A percentile compares a stretch with the other conserved stretches of the same genome.
phyloP scores from a whole-genome alignment of 2,888 invertebrate genomes.

The Acanthosoma haemorrhoidale region DNA sequence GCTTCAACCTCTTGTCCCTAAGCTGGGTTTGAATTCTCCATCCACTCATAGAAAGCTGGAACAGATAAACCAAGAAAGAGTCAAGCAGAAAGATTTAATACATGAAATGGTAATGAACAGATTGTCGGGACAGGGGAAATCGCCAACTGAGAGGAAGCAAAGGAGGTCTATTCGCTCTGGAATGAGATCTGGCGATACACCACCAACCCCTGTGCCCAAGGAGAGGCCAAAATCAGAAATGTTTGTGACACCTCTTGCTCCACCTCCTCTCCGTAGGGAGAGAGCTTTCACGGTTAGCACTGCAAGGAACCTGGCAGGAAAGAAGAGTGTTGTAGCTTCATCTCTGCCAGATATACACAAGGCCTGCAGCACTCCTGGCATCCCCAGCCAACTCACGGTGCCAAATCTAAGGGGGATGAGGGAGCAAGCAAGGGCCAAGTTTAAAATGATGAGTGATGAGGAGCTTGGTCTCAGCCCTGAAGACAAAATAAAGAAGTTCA shows the following conservation, averaged over 20 bases:
- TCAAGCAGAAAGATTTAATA: constrained; percentile 76
- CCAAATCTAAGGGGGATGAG: constrained; percentile 49
- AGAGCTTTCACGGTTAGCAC: constrained; percentile 41
- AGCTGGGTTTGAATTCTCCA: constrained; percentile 44
- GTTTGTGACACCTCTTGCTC: constrained; percentile 25
- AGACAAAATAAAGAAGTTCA: constrained; percentile 56
- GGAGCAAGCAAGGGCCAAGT: constrained; percentile 60
- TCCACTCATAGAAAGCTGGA: constrained; percentile 62
- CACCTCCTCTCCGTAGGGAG: constrained; percentile 2
- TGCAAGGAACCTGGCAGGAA: constrained; percentile 38
- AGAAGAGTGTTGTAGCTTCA: constrained; percentile 45
- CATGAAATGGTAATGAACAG: constrained; percentile 78
- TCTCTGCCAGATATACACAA: constrained; percentile 49
- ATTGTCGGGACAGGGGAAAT: constrained; percentile 61
- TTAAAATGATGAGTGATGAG: constrained; percentile 64
- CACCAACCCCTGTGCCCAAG: constrained; percentile 20
- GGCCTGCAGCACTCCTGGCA: constrained; percentile 45
- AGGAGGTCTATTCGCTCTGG: constrained; percentile 27
- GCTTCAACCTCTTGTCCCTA: constrained; percentile 47
- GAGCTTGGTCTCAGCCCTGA: constrained; percentile 68
- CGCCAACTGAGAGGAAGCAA: constrained; percentile 47
- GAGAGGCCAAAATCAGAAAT: constrained; percentile 23
- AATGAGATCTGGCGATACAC: constrained; percentile 5
- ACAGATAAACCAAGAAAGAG: constrained; percentile 71
- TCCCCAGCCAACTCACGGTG: constrained; percentile 53